Base-by-base conservation (phyloP, 2,888 invertebrate species). In the Melieria crassipennis region DNA sequence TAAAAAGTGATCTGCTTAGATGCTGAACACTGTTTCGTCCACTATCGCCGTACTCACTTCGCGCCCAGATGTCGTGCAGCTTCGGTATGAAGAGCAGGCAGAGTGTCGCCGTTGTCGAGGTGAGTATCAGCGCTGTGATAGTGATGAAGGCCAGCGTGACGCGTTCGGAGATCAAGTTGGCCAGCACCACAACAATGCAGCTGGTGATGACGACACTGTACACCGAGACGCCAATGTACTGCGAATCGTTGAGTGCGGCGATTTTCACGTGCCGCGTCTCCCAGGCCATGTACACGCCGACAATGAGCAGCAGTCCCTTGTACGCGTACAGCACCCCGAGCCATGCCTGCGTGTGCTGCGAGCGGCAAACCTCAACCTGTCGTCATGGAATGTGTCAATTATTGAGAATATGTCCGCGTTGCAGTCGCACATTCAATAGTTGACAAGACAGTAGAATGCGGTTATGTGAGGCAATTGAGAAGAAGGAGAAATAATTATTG, bases 221-320 rank as follows among this genome's bases (percentile, higher is more conserved):
- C 0, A 97, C 96, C 79, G 95, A 96, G 85, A 97, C 93, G 10
- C 95, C 97, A 78, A 97, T 97, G 86, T 96, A 96, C 83, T 96
- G 94, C 5, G 96, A 96, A 87, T 97, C 97, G 87, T 97, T 97
- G 45, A 97, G 88, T 0, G 94, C 95, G 11, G 95, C 93, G 79
- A 97, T 95, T 88, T 96, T 96, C 43, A 97, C 95, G 85, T 94
- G 92, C 66, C 95, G 91, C 9, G 97, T 97, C 88, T 96, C 96
- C 97, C 97, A 97, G 0, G 97, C 97, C 96, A 97, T 96, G 88
- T 96, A 97, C 4, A 96, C 93, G 0, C 96, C 97, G 73, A 96
- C 95, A 47, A 96, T 90, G 13, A 97, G 89, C 16, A 97, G 89
- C 0, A 97, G 89, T 2, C 95, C 95, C 86, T 97, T 97, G 89